Conservation (phyloP, 2,888 invertebrate species). For the Machimus atricapillus region DNA sequence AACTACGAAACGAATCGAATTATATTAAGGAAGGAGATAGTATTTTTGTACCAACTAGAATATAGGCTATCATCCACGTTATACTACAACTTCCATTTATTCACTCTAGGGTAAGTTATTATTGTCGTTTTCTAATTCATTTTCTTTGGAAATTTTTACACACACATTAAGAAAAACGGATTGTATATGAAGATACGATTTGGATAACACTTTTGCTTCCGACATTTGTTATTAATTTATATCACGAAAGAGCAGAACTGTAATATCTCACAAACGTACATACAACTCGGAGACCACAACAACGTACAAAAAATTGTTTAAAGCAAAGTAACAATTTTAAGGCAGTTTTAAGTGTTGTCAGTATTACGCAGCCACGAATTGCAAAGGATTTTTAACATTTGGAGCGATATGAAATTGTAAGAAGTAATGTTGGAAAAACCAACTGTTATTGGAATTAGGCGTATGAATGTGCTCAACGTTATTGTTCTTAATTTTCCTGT, state of each 20-base stretch:
- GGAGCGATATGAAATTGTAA: background rate
- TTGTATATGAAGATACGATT: background rate
- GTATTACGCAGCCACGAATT: background rate
- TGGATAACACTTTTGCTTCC: background rate
- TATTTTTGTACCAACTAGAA: slow-evolving; percentile 7
- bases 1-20: background rate
- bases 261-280: background rate
- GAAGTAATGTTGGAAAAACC: background rate
- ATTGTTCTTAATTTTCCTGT: background rate
- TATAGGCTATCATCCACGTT: background rate
- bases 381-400: background rate
- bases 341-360: background rate
- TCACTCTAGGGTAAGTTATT: slow-evolving; percentile 4
- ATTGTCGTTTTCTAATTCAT: background rate
- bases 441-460: slow-evolving; percentile 1
- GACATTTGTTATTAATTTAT: background rate
- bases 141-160: background rate
- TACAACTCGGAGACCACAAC: background rate
- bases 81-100: background rate
- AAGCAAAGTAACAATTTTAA: background rate
- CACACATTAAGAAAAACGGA: background rate
- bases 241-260: background rate
- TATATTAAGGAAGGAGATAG: background rate
- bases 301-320: background rate
- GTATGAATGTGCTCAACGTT: slow-evolving; percentile 19